These are phyloP conservation scores for Ethmia dodecea DNA, from an alignment of 2,888 invertebrate species.

Conservation along the genomic window DNA sequence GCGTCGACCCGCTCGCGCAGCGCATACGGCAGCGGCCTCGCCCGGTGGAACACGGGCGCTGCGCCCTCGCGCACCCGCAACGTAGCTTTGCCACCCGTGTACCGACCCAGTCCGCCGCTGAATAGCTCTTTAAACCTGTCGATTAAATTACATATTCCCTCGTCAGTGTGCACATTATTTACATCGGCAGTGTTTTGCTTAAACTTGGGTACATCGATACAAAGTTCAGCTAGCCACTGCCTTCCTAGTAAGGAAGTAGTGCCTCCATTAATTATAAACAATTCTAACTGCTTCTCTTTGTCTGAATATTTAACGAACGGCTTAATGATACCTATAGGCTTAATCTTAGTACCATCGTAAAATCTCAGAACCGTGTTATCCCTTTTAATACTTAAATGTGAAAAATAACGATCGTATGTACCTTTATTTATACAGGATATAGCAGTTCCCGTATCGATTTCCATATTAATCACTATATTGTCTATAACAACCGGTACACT, in stretches of 20 bases:
- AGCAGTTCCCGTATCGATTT: slow-evolving; percentile 23
- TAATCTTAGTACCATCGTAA: background rate
- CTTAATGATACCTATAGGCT: background rate
- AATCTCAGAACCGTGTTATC: background rate
- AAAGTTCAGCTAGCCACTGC: too few species aligned
- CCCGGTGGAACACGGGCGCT: too few species aligned
- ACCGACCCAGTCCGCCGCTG: too few species aligned
- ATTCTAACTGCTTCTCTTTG: too few species aligned
- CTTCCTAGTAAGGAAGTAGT: too few species aligned
- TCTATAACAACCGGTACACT: slow-evolving; percentile 16
- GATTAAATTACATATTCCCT: background rate
- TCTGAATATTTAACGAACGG: too few species aligned
- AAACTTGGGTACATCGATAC: background rate
- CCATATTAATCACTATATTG: slow-evolving; percentile 17
- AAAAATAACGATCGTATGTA: slow-evolving; percentile 17
- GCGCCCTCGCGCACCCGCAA: too few species aligned
- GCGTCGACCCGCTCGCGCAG: background rate
- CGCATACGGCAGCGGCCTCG: too few species aligned
- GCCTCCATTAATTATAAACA: too few species aligned
- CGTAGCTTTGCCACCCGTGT: too few species aligned
- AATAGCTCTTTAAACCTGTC: too few species aligned
- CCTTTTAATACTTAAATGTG: slow-evolving; percentile 8
- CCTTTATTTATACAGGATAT: slow-evolving; percentile 23
- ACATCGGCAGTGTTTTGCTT: background rate
- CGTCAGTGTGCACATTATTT: background rate